phyloP scores from a whole-genome alignment of 2,797 vertebrate genomes.

The Zenarchopterus dispar region DNA sequence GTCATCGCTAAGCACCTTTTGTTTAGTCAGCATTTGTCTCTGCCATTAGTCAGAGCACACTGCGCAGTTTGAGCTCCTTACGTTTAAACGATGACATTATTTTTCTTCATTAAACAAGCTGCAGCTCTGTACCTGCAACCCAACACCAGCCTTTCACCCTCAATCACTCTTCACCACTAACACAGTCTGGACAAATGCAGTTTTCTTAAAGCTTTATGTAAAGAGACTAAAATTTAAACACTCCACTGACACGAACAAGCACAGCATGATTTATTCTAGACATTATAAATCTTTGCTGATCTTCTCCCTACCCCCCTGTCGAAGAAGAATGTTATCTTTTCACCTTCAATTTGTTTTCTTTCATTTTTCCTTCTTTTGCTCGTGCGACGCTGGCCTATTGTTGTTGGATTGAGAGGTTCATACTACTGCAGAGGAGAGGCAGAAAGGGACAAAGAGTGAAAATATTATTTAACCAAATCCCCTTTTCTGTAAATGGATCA shows the following conservation, averaged over 20 bases:
- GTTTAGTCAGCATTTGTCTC: slow-evolving; percentile 61
- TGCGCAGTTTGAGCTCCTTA: slow-evolving; percentile 56
- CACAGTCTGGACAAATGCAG: slow-evolving; percentile 39
- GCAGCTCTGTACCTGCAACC: slow-evolving; percentile 52
- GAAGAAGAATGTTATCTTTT: slow-evolving; percentile 63
- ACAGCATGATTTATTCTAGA: slow-evolving; percentile 71
- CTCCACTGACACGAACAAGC: slow-evolving; percentile 65
- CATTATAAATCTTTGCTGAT: slow-evolving; percentile 58
- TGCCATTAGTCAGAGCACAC: slow-evolving; percentile 54
- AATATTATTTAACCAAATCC: slow-evolving; percentile 51
- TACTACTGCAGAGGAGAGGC: slow-evolving; percentile 17
- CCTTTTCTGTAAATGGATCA: slow-evolving; percentile 15
- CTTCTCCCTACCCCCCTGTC: slow-evolving; percentile 48
- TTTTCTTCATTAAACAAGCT: slow-evolving; percentile 64
- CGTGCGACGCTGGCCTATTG: slow-evolving; percentile 65
- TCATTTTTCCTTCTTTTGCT: slow-evolving; percentile 50
- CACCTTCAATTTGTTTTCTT: slow-evolving; percentile 66
- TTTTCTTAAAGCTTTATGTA: slow-evolving; percentile 58
- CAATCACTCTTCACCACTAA: slow-evolving; percentile 45
- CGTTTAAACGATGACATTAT: slow-evolving; percentile 64
- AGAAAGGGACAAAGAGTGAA: slow-evolving; percentile 16
- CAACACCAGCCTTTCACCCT: slow-evolving; percentile 58
- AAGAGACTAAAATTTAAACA: slow-evolving; percentile 72
- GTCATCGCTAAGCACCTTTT: slow-evolving; percentile 44
- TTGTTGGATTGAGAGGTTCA: slow-evolving; percentile 66